Percentiles rank a stretch among this genome's conserved stretches.
Conservation (phyloP, 2,888 invertebrate genomes). For the Eristalis intricaria region DNA sequence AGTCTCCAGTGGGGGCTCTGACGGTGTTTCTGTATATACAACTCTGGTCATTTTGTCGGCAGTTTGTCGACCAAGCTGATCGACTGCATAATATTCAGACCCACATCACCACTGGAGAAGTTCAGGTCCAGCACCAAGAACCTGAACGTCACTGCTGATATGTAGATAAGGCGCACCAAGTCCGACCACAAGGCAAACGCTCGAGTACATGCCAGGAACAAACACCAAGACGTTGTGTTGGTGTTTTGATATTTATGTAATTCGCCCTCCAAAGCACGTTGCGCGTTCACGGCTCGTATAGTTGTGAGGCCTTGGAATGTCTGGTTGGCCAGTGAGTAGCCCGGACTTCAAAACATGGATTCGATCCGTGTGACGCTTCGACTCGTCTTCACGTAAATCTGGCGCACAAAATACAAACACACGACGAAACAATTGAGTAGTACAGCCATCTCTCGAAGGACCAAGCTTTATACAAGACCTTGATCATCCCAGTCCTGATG, state of each 20-base stretch:
- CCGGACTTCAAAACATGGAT: conserved; percentile 86
- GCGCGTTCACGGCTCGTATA: conserved; percentile 87
- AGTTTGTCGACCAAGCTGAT: conserved; percentile 89
- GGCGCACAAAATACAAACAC: conserved; percentile 84
- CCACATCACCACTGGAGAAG: conserved; percentile 85
- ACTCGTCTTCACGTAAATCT: conserved; percentile 83
- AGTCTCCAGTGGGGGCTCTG: conserved; percentile 84
- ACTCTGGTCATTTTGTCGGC: conserved; percentile 93
- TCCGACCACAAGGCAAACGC: conserved; percentile 97
- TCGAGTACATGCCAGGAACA: conserved; percentile 93
- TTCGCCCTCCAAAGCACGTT: conserved; percentile 84
- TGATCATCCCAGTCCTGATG: too few species aligned
- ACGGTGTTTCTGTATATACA: conserved; percentile 88
- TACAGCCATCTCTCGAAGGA: too few species aligned
- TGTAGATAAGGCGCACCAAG: conserved; percentile 92
- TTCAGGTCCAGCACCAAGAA: conserved; percentile 86
- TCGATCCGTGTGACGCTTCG: conserved; percentile 82
- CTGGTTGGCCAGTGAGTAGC: conserved; percentile 89
- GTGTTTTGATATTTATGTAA: conserved; percentile 85
- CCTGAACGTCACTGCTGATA: conserved; percentile 91
- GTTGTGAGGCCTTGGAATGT: conserved; percentile 89
- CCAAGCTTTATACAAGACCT: too few species aligned
- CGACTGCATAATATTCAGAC: conserved; percentile 87
- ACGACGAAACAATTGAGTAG: too few species aligned
- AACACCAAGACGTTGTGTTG: conserved; percentile 89